Evolutionary conservation across 2,888 invertebrate species (phyloP), one percentile per base, ranked within the genome.

Genomic region (Fabriciana adippe): DNA sequence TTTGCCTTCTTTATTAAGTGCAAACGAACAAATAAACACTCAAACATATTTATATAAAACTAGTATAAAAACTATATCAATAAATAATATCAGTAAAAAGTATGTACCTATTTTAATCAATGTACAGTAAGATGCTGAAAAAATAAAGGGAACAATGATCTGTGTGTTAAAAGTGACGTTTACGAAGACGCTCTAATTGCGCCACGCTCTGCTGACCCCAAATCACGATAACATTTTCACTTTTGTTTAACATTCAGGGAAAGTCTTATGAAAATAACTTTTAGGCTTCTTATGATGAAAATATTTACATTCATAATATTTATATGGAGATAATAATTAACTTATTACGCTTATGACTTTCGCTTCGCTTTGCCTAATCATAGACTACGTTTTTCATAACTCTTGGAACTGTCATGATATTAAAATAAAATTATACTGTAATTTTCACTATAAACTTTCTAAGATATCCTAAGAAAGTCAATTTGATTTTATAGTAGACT

Each of bases 221-320:
- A 80, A 81, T 79, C 78, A 79, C 76, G 63, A 78, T 78, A 81
- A 75, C 68, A 79, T 81, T 83, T 82, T 86, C 83, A 84, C 86
- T 85, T 86, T 85, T 81, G 77, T 80, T 79, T 66, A 69, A 69
- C 68, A 69, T 67, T 62, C 66, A 57, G 67, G 69, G 69, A 71
- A 71, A 71, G 71, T 71, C 53, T 31, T 41, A 71, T 48, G 50
- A 59, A 66, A 69, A 61, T 31, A 59, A 48, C 18, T 6, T 65
- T 31, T 65, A 45, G 57, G 47, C 57, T 21, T 57, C 47, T 47
- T 57, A 57, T 47, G 45, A 57, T 26, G 48, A 3, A 48, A 59
- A 48, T 48, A 31, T 26, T 41, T 55, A 13, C 18, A 26, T 59
- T 26, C 48, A 26, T 47, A 26, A 26, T 47, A 26, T 47, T 47